phyloP scores from a whole-genome alignment of 2,113 vertebrate species.

The Bagarius yarrelli region DNA sequence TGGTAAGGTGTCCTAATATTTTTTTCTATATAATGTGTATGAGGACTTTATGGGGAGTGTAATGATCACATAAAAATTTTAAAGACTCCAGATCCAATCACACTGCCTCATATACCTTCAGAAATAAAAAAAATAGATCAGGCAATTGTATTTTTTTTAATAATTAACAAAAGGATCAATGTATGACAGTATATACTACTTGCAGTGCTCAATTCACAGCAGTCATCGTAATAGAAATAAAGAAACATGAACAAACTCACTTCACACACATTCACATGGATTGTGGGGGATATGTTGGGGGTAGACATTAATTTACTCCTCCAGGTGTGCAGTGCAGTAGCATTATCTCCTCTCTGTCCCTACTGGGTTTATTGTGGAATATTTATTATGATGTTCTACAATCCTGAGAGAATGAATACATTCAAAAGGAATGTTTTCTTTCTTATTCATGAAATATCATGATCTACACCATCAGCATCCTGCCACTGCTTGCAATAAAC shows the following conservation, averaged over 20 bases:
- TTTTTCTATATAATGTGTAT: too few species aligned
- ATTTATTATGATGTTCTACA: slow-evolving; percentile 42
- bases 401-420: slow-evolving; percentile 34
- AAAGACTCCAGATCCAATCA: background rate
- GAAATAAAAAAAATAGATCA: slow-evolving; percentile 9
- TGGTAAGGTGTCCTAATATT: too few species aligned
- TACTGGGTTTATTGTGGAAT: slow-evolving; percentile 37
- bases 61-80: too few species aligned
- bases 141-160: background rate
- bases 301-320: slow-evolving; percentile 33
- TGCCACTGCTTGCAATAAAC: slow-evolving; percentile 12
- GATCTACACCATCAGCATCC: slow-evolving; percentile 28
- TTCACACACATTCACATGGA: background rate
- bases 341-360: slow-evolving; percentile 10
- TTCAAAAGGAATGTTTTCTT: slow-evolving; percentile 6
- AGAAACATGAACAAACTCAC: background rate
- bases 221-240: background rate
- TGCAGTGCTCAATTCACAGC: background rate
- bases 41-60: background rate
- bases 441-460: background rate
- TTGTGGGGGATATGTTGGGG: background rate
- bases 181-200: background rate
- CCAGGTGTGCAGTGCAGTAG: slow-evolving; percentile 10
- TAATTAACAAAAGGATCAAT: background rate
- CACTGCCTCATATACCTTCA: background rate